phyloP scores from a whole-genome alignment of 1,140 invertebrate species.

The Oppia nitens region DNA sequence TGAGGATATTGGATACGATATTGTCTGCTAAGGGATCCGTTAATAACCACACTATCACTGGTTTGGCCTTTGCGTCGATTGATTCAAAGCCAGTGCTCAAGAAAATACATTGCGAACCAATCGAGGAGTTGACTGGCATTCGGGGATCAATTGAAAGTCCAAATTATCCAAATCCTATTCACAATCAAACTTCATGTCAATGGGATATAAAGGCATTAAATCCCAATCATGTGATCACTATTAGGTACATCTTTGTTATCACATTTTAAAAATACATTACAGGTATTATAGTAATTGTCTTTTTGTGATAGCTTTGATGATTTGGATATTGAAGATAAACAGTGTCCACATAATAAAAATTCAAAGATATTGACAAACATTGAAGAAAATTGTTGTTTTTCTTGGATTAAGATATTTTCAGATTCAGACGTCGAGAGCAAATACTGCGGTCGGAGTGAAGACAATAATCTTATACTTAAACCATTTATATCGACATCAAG shows the following conservation, averaged over 20 bases:
- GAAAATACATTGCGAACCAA: too few relatives aligned
- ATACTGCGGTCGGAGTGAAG: slow-evolving; percentile 9
- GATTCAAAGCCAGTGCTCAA: too few relatives aligned
- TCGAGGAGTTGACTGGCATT: not conserved
- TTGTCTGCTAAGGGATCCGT: too few relatives aligned
- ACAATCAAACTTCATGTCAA: slow-evolving; percentile 75
- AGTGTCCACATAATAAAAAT: not conserved
- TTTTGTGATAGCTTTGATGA: slow-evolving; percentile 15
- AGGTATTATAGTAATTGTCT: not conserved
- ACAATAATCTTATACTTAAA: slow-evolving; percentile 1
- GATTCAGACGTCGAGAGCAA: slow-evolving; percentile 1
- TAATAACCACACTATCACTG: too few relatives aligned
- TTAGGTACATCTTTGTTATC: slow-evolving; percentile 7
- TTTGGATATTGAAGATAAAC: slow-evolving; percentile 18
- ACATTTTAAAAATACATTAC: not conserved
- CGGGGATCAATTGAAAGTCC: slow-evolving; percentile 63
- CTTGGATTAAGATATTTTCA: not conserved
- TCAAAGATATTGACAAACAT: not conserved
- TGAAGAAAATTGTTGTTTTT: not conserved
- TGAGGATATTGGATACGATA: too few relatives aligned
- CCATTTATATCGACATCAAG: slow-evolving; percentile 12
- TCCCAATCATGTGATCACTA: slow-evolving; percentile 14
- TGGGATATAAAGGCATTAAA: slow-evolving; percentile 46
- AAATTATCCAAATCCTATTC: slow-evolving; percentile 86
- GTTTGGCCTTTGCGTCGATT: too few relatives aligned